These are phyloP conservation scores for Pachymerium ferrugineum DNA, from an alignment of 2,888 invertebrate species.

Conservation along the genomic window DNA sequence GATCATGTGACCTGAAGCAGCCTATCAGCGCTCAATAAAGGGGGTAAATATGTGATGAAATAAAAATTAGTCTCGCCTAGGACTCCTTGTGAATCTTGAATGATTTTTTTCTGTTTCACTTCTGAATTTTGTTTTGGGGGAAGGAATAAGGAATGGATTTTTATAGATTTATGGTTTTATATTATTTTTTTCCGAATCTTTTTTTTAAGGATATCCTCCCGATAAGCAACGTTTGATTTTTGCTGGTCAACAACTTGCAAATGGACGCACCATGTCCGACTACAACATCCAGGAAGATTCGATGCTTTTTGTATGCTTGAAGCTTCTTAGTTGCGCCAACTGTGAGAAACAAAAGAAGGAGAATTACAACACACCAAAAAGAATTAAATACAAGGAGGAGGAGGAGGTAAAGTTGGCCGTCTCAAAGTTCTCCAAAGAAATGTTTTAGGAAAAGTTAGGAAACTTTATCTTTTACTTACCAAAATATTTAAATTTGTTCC, in stretches of 20 bases:
- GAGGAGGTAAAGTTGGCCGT: conserved; percentile 99
- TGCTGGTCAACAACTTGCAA: conserved; percentile 59
- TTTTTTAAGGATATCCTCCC: conserved; percentile 60
- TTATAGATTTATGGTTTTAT: background rate
- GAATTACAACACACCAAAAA: conserved; percentile 99
- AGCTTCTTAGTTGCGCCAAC: conserved; percentile 93
- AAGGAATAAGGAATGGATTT: background rate
- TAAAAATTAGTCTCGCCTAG: background rate
- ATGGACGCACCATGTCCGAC: conserved; percentile 57
- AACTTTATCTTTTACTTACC: background rate
- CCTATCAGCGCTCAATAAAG: no score
- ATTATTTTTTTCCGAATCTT: background rate
- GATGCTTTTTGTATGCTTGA: conserved; percentile 77
- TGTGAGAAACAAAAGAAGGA: conserved; percentile 99
- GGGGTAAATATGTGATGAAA: no score
- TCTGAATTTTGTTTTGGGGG: background rate
- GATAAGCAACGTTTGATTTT: conserved; percentile 76
- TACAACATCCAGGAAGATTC: conserved; percentile 67
- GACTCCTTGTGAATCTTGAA: background rate
- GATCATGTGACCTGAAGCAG: no score
- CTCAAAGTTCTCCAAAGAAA: conserved; percentile 96
- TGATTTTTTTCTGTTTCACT: background rate
- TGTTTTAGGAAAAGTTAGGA: background rate
- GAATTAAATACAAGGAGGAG: conserved; percentile 99
- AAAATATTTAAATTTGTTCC: conserved; percentile 41